Evolutionary conservation across 2,888 invertebrate species (phyloP), one percentile per base, ranked within the genome.

Genomic region (Arenicola marina): DNA sequence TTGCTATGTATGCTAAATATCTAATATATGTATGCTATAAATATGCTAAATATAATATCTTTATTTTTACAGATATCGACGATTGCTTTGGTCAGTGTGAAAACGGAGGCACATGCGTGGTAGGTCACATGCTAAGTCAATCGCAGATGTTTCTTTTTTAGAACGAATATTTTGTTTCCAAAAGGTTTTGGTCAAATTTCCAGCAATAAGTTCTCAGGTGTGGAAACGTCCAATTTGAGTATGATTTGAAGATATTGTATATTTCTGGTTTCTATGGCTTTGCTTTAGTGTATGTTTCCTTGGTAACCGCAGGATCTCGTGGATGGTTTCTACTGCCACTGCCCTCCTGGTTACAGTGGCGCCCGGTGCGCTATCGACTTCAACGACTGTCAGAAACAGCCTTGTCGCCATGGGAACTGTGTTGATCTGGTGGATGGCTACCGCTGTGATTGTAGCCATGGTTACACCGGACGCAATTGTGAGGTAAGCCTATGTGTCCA

Each of bases 391-490:
- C 90, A 89, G 71, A 89, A 90, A 71, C 89, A 89, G 67, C 94
- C 95, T 1, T 95, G 95, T 84, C 89, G 89, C 77, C 91, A 93
- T 55, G 95, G 93, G 75, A 92, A 93, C 83, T 95, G 95, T 82
- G 90, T 91, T 45, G 93, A 95, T 82, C 91, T 91, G 83, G 89
- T 91, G 65, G 91, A 91, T 31, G 89, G 90, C 59, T 95, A 92
- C 85, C 92, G 92, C 80, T 95, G 95, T 85, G 91, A 92, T 67
- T 95, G 95, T 85, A 89, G 90, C 68, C 88, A 90, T 2, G 95
- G 95, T 54, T 95, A 88, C 84, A 89, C 90, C 65, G 99, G 98
- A 44, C 95, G 95, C 84, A 89, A 96, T 43, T 99, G 99, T 77
- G 90, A 91, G 78, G 89, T 64, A 33, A n/a, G 59, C 58, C n/a